Base-by-base conservation (phyloP, 2,797 vertebrate species). In the Propithecus perrieri region DNA sequence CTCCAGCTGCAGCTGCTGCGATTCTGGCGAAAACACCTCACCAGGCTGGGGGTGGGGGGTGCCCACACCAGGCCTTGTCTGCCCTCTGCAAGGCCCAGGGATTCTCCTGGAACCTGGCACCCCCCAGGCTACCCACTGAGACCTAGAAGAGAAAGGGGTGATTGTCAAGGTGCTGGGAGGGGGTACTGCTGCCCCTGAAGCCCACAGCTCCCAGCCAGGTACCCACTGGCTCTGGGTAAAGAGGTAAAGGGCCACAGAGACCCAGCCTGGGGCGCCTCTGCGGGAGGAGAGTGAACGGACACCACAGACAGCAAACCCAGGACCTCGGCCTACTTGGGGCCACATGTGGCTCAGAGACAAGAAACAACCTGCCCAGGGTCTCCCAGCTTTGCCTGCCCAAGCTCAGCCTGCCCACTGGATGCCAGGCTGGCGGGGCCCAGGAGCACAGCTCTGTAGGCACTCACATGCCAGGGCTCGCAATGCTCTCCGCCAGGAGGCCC, bases 21-120 rank as follows among this genome's bases (percentile, higher is more conserved):
- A 59, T 97, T 98, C 97, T 94, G 95, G 86, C 0, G 88, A 97
- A 97, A 97, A 98, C 93, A 96, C 96, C 97, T 97, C 96, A 89
- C 88, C 92, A 5, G 61, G 59, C 80, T 84, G 95, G 97, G 95
- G 97, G 92, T 0, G 38, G 96, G 63, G 69, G 38, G 43, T 81
- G 83, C 61, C 83, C 48, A 53, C 24, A 1, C n/a, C n/a, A 18
- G 4, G 33, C 81, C 83, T 72, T 48, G 55, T 69, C 92, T 80
- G 89, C 57, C 85, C 33, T 95, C 30, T 15, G 8, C 53, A 1
- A 75, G 83, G 67, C 76, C 46, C 69, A n/a, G 69, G 48, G 20
- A 14, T 59, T 78, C 38, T 92, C n/a, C n/a, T 43, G 33, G 75
- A 50, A 50, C 43, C 50, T 13, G 38, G 88, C 41, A n/a, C 2